Conservation (phyloP, 1,140 invertebrate genomes). For the Condylostylus longicornis region DNA sequence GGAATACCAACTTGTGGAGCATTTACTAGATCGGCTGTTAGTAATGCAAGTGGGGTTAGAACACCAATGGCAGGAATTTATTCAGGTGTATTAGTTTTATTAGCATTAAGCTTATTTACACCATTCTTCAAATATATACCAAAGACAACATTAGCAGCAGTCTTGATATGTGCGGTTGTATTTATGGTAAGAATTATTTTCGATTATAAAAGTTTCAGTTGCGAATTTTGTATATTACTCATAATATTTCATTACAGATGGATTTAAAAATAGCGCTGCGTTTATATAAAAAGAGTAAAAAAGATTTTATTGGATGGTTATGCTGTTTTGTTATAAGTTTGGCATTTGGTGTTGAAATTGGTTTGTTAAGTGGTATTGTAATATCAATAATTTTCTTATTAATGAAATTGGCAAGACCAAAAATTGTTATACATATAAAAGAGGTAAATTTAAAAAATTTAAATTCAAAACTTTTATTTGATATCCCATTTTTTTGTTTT, state of each 20-base stretch:
- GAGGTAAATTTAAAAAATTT: conserved; percentile 34
- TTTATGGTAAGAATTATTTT: conserved; percentile 52
- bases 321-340: conserved; percentile 68
- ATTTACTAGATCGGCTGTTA: conserved; percentile 63
- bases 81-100: conserved; percentile 41
- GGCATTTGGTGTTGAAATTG: conserved; percentile 66
- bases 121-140: conserved; percentile 73
- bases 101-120: conserved; percentile 57
- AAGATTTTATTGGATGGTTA: conserved; percentile 50
- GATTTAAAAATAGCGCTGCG: conserved; percentile 48
- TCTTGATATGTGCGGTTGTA: conserved; percentile 75
- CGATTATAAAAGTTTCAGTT: background rate
- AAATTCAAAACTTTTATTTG: background rate
- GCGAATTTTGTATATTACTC: background rate
- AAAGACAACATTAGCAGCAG: conserved; percentile 57
- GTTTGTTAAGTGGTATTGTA: conserved; percentile 71
- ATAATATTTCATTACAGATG: conserved; percentile 32
- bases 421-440: conserved; percentile 43
- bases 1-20: conserved; percentile 67
- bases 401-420: conserved; percentile 64
- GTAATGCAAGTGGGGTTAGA: conserved; percentile 55
- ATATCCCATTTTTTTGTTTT: background rate
- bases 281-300: conserved; percentile 58
- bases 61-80: conserved; percentile 60
- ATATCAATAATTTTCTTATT: conserved; percentile 68